Evolutionary conservation across 2,797 vertebrate species (phyloP), one percentile per base, ranked within the genome.

Genomic region (Coregonus sp.): DNA sequence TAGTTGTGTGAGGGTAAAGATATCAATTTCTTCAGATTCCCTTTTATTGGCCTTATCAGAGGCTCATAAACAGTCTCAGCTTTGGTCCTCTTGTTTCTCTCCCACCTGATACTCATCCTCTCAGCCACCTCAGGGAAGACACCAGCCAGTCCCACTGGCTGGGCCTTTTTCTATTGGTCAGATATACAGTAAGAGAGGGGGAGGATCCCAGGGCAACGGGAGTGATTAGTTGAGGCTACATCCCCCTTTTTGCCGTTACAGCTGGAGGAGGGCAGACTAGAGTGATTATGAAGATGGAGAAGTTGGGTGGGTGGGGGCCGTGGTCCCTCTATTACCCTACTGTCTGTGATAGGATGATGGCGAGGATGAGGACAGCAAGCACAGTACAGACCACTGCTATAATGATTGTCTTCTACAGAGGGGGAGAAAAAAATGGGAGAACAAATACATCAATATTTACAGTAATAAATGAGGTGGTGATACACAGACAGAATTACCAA

Each of bases 351-450:
- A 95, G 81, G 86, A 93, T 83, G 88, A 93, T 70, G 81, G 87
- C 86, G 77, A 94, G 47, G 86, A 94, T 65, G 87, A 92, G 74
- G 85, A 90, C 4, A 73, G 81, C 66, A 73, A 92, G 51, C 80
- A 93, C 90, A 40, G 82, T 82, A 86, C 85, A 89, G 82, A 85
- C 72, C 50, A 84, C 92, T 68, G 80, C 85, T 74, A 93, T 76
- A 77, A 92, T 86, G 86, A 92, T 88, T 72, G 80, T 89, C 81
- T 93, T 94, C 94, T 95, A 89, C 78, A 85, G 74, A 83, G 69
- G 63, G 76, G 68, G 78, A 16, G 71, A 3, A 80, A 67, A 69
- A 7, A 15, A 31, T 78, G n/a, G 85, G 7, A 85, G 31, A 74
- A 18, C 25, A n/a, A 74, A 31, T 50, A 52, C 7, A 40, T 71